Conservation (phyloP, 1,140 invertebrate genomes). For the Pseudachorutes palmiensis region DNA sequence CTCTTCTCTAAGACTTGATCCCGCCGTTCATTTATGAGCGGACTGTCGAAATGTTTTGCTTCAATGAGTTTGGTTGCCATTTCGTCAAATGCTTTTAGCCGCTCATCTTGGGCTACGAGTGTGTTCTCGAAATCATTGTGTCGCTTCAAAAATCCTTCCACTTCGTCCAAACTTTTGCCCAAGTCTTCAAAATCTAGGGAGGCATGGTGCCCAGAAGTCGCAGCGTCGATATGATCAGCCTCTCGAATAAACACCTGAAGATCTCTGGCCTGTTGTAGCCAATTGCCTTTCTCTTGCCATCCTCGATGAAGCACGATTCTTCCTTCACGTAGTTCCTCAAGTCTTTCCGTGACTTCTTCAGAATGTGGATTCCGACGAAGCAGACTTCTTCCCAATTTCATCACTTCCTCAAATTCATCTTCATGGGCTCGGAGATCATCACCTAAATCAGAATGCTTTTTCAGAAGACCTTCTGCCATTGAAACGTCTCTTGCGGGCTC, state of each 20-base stretch:
- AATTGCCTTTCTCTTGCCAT: slow-evolving; percentile 73
- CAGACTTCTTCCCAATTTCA: slow-evolving; percentile 64
- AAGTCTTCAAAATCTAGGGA: slow-evolving; percentile 82
- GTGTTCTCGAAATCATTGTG: slow-evolving; percentile 93
- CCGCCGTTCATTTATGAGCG: slow-evolving; percentile 64
- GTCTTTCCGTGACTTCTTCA: slow-evolving; percentile 58
- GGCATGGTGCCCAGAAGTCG: slow-evolving; percentile 84
- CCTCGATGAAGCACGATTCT: slow-evolving; percentile 62
- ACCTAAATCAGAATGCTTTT: slow-evolving; percentile 81
- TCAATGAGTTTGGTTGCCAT: slow-evolving; percentile 75
- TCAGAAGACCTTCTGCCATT: slow-evolving; percentile 79
- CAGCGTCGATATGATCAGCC: slow-evolving; percentile 93
- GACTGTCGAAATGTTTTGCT: slow-evolving; percentile 74
- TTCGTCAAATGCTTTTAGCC: slow-evolving; percentile 74
- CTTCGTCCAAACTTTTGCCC: slow-evolving; percentile 85
- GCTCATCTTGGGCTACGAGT: slow-evolving; percentile 84
- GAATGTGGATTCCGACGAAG: slow-evolving; percentile 59
- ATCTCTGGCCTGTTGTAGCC: slow-evolving; percentile 74
- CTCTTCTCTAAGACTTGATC: slow-evolving; percentile 66
- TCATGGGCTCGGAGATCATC: slow-evolving; percentile 86
- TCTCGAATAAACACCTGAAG: slow-evolving; percentile 88
- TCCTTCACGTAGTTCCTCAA: slow-evolving; percentile 66
- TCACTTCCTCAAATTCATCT: slow-evolving; percentile 75
- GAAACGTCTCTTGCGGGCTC: slow-evolving; percentile 76
- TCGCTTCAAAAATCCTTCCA: slow-evolving; percentile 83